Evolutionary conservation across 1,140 invertebrate genomes (phyloP).

Genomic region (Muscidifurax raptorellus): DNA sequence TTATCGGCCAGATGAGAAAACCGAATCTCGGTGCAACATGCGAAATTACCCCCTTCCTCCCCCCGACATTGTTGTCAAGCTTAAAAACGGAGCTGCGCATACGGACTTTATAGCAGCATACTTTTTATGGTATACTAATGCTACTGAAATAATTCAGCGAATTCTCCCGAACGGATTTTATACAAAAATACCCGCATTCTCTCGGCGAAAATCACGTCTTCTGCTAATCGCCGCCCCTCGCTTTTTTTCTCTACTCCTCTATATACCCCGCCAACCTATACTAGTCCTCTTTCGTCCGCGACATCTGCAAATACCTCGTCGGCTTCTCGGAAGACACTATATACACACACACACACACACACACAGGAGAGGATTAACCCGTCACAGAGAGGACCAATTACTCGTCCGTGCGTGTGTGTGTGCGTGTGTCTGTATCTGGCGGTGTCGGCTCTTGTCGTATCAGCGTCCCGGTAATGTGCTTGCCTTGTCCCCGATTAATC

Average conservation of each 20-base stretch:
- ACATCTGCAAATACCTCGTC: background rate
- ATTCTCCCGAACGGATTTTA: background rate
- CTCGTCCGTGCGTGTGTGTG: constrained; percentile 26
- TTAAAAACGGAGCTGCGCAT: too few species aligned
- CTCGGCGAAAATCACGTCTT: background rate
- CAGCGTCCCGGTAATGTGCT: constrained; percentile 69
- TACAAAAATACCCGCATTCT: constrained; percentile 17
- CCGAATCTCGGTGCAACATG: too few species aligned
- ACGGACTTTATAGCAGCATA: too few species aligned
- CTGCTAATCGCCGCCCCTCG: background rate
- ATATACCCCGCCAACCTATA: background rate
- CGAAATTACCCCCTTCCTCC: too few species aligned
- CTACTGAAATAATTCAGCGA: background rate
- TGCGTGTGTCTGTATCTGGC: background rate
- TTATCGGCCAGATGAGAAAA: background rate
- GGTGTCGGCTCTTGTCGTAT: constrained; percentile 35
- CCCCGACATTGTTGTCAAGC: too few species aligned
- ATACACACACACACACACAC: background rate
- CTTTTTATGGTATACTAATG: background rate
- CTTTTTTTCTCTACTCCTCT: background rate
- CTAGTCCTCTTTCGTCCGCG: background rate
- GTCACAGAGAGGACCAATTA: constrained; percentile 69
- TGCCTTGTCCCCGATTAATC: constrained; percentile 74
- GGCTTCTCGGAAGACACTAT: constrained; percentile 64
- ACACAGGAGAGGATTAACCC: constrained; percentile 73